These are phyloP conservation scores for Ochropacha duplaris DNA, from an alignment of 2,888 invertebrate species.

Conservation along the genomic window DNA sequence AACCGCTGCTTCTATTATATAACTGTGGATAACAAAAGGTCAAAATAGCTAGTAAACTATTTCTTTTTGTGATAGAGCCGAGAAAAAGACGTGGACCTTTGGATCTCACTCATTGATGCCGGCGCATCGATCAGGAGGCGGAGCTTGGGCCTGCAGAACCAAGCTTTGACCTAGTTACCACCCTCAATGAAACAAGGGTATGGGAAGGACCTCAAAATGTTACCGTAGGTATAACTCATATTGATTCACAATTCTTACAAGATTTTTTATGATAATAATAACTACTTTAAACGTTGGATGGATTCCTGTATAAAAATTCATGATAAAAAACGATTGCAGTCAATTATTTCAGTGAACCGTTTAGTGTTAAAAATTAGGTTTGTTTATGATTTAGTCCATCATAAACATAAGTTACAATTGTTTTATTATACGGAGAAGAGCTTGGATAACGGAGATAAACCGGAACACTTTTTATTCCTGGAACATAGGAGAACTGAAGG, in stretches of 20 bases:
- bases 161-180: conserved; percentile 69
- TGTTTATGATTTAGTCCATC: too few relatives aligned
- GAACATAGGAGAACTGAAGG: too few relatives aligned
- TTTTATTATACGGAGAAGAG: too few relatives aligned
- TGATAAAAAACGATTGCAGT: too few relatives aligned
- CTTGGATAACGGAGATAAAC: too few relatives aligned
- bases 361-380: too few relatives aligned
- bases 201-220: conserved; percentile 16
- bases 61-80: background rate
- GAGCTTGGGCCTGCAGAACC: conserved; percentile 56
- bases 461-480: too few relatives aligned
- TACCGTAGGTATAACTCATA: conserved; percentile 10
- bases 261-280: too few relatives aligned
- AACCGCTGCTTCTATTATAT: background rate
- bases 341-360: too few relatives aligned
- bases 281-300: too few relatives aligned
- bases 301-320: too few relatives aligned
- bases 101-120: conserved; percentile 68
- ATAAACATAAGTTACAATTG: too few relatives aligned
- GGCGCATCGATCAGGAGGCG: conserved; percentile 62
- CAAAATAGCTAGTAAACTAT: background rate
- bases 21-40: background rate
- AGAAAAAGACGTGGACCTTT: conserved; percentile 37
- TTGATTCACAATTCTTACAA: background rate
- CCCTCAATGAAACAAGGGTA: conserved; percentile 68